Evolutionary conservation across 2,113 vertebrate species (phyloP), one percentile per base, ranked within the genome.

Genomic region (Oceanites oceanicus): DNA sequence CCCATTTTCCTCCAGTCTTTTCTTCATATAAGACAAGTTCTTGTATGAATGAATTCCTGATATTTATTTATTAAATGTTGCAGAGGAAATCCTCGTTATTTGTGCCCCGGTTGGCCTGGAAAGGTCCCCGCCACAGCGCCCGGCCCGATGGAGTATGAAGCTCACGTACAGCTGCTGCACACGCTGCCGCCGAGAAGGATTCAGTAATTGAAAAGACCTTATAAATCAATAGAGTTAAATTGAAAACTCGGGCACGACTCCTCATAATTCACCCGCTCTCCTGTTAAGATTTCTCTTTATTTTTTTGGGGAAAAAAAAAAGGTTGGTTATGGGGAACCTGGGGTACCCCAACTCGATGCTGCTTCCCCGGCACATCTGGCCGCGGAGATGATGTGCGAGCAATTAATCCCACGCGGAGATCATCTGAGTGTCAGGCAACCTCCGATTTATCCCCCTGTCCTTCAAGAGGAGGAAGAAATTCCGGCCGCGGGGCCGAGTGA

Each of bases 141-240:
- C 40, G 11, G 92, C 75, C 59, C 86, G 7, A 92, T 93, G 96
- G 79, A 82, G 90, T 56, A 93, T 88, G 96, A 66, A 56, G 42
- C 92, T 98, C 97, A 96, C 93, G 85, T 88, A 86, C 20, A 27
- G 20, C 10, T n/a, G 61, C 90, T 94, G 90, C 14, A 5, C 65
- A 9, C 15, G 10, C 85, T 73, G 95, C 96, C n/a, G 10, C 96
- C 9, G 17, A 93, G 96, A 83, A 97, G 97, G 92, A 95, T 94
- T 74, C 96, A 56, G 95, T 81, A 95, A 97, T 93, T 97, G 97
- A 95, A 97, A 97, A 97, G 92, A 83, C 92, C 86, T 97, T 95
- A 95, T 96, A 97, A 98, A 98, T 98, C 97, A 97, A 98, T 87
- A 73, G 93, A 66, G 86, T 92, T 93, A 91, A 97, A 98, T 77